Evolutionary conservation across 2,113 vertebrate species (phyloP), one percentile per base, ranked within the genome.

Genomic region (Boleophthalmus pectinirostris): DNA sequence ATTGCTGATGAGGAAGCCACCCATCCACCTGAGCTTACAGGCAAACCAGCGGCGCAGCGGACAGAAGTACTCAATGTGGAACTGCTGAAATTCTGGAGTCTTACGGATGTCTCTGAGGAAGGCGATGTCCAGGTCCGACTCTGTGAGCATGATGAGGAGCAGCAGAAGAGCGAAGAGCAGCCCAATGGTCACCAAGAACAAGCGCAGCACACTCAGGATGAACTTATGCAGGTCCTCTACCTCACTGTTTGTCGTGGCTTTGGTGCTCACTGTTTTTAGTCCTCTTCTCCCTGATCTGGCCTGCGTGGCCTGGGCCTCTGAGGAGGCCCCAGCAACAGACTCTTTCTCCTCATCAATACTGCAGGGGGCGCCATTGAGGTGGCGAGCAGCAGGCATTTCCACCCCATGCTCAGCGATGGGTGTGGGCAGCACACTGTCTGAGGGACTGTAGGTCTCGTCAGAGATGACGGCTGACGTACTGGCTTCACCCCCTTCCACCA

Each of bases 61-160:
- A 93, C 96, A 98, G 94, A 98, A 98, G 92, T 98, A 98, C 91
- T 97, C 96, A 90, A 97, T 96, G 93, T 99, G 97, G 91, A 99
- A 97, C 82, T 98, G 96, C 94, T 98, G 96, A 91, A 99, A 99
- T 90, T 98, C 96, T 0, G 97, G 96, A 61, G 96, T 98, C 92
- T 96, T 95, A 78, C 97, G 96, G 90, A 98, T 98, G 94, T 98
- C 96, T 12, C 95, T 96, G 90, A 99, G 94, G 95, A 98, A 97
- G 88, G 96, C 94, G 87, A 97, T 92, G 92, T 99, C 97, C 93
- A 98, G 94, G 91, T 98, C 95, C 61, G 97, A 99, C 92, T 99
- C 97, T 16, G 96, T 97, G 87, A 99, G 93, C 93, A 96, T 86
- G 92, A 99, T 96, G 72, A 98, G 96, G 88, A 98, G 95, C 73